Base-by-base conservation (phyloP, 2,888 invertebrate genomes). In the Cartodere bifasciata region DNA sequence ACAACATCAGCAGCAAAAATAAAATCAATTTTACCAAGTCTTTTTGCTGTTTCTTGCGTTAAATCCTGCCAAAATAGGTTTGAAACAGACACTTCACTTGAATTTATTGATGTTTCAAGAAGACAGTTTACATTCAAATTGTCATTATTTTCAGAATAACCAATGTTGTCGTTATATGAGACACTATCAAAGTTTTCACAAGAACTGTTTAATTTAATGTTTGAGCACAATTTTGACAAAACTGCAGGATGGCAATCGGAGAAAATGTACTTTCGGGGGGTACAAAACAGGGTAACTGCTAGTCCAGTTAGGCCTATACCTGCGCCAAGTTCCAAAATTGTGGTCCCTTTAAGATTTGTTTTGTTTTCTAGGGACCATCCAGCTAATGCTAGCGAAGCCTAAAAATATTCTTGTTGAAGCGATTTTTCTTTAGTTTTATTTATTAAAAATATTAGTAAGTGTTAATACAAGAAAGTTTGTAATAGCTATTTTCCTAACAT, bases 271-370 rank as follows among this genome's bases (percentile, higher is more conserved):
- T 63, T 56, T 30, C 62, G 56, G 1, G 72, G 66, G 15, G 55
- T 37, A 47, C 76, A 76, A 27, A 58, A 50, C 32, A 68, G 66
- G 15, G 68, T 60, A 20, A 76, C 55, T 3, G 70, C 60, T 20
- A 84, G 62, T 11, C 84, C 82, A 20, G 77, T 68, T 30, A 85
- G 64, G 1, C 86, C 86, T 11, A 77, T 66, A 14, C 86, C 86
- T 7, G 80, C 75, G 26, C 86, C 86, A 3, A 86, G 59, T 61
- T 86, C 86, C 4, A 85, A 45, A 3, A 85, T 49, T 24, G 53
- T 60, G 56, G 75, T 79, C 6, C 61, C 54, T 4, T 45, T 30
- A 23, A 83, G 63, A 13, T 58, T 25, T 5, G 62, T 42, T 44
- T 57, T 55, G 47, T 83, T 70, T 32, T 59, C 52, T 6, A 76